Base-by-base conservation (phyloP, 1,140 invertebrate species). In the Drosophila bocqueti region DNA sequence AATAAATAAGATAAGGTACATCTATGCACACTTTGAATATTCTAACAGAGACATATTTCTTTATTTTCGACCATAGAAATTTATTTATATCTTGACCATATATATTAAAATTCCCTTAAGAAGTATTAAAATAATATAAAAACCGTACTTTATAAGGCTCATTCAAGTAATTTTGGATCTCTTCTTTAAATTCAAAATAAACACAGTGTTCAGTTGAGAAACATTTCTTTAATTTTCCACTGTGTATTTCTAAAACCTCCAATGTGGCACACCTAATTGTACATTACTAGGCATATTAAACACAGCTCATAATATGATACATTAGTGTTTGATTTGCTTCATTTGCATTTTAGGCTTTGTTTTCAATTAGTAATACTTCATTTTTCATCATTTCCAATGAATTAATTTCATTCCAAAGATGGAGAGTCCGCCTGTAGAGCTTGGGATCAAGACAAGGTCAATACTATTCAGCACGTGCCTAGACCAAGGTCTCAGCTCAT, bases 271-370 rank as follows among this genome's bases (percentile, higher is more conserved):
- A 66, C 40, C n/a, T 76, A 62, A 69, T 79, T 76, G 50, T 34
- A 60, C 38, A 66, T 68, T 54, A 61, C 60, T 65, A 42, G 57
- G 18, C 69, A 61, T 68, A 85, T 76, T 67, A 71, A 68, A 79
- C 68, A 82, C 45, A 66, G 40, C 47, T 49, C 9, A 69, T 73
- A 67, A 78, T 87, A 61, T 72, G 26, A 80, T 72, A 54, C 69
- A 72, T 61, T 57, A 43, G 11, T 43, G 31, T 38, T 24, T 55
- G 36, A 43, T 55, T 83, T 50, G 59, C 46, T 43, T 80, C 57
- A 87, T 86, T 86, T 77, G 65, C 80, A 87, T 87, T 74, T 68
- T 67, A 26, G 65, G 68, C 13, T 81, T 78, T 60, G 68, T 63
- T 59, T 89, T 83, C 75, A 89, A 87, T 87, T 89, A 75, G 55